Base-by-base conservation (phyloP, 1,140 invertebrate species). In the Conus betulinus region DNA sequence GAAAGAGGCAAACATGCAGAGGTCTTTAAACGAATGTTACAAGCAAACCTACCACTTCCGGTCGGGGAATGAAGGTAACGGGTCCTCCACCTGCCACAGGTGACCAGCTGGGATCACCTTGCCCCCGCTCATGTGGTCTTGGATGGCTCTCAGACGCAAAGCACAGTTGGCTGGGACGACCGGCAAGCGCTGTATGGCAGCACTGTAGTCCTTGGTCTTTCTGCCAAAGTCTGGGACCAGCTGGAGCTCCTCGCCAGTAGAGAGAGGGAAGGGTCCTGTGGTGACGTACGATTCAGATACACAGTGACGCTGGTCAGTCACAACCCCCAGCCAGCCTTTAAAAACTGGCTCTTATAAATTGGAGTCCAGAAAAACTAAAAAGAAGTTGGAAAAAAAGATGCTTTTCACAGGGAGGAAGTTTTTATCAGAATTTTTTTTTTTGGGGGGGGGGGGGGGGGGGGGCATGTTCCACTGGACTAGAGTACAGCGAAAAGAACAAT, bases 201-300 rank as follows among this genome's bases (percentile, higher is more conserved):
- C 81, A 13, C 81, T 79, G 81, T 91, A 94, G 39, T 93, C 87
- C 8, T 67, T 51, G 15, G 85, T 85, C 13, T 52, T 63, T 23
- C 51, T 85, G 51, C 78, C 84, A 88, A 89, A 93, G 23, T 90
- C 82, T 60, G 87, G 82, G 10, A 94, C 94, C 78, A 88, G 87
- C 71, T 85, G 60, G 20, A 96, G 85, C n/a, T 85, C 81, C 92
- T 96, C 96, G 11, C 96, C 96, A 83, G 91, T 96, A 96, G 13
- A 96, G 90, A 53, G 96, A n/a, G 95, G 90, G 96, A 96, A n/a
- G 96, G 95, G 53, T 96, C 95, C 93, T 96, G 93, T 39, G 39
- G 93, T 87, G 17, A 87, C 0, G 39, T 78, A 78, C 8, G 23
- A n/a, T 78, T n/a, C 23, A 25, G n/a, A 15, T 20, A 78, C 39